Evolutionary conservation across 1,140 invertebrate genomes (phyloP).

Genomic region (Procambarus clarkii): DNA sequence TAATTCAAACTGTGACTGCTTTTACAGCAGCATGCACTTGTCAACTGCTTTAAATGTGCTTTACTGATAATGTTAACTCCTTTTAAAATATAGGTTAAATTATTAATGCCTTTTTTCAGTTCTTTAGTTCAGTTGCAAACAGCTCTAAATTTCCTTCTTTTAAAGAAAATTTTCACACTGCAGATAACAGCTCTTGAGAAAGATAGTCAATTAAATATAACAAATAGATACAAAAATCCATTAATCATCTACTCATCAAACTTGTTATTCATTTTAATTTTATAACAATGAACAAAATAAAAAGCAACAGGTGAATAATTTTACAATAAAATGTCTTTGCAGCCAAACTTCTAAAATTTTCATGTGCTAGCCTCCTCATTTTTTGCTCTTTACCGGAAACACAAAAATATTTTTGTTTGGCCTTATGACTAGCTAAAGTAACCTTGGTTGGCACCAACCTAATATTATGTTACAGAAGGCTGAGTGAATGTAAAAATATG

Average conservation of each 20-base stretch:
- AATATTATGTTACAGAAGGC: background rate
- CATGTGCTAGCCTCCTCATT: background rate
- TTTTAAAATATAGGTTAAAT: too few species aligned
- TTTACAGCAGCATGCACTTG: background rate
- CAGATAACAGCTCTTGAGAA: background rate
- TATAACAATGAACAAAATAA: background rate
- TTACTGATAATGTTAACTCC: background rate
- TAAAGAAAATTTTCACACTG: background rate
- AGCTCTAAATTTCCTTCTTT: too few species aligned
- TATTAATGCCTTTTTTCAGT: too few species aligned
- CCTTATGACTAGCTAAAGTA: slow-evolving; percentile 20
- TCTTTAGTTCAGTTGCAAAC: too few species aligned
- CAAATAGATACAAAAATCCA: background rate
- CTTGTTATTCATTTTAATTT: background rate
- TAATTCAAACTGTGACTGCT: background rate
- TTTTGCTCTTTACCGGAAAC: slow-evolving; percentile 1
- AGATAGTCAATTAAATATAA: background rate
- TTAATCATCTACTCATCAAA: background rate
- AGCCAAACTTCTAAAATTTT: background rate
- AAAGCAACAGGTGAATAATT: background rate
- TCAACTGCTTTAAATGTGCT: background rate
- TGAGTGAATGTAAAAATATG: slow-evolving; percentile 7
- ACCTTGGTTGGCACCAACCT: slow-evolving; percentile 12
- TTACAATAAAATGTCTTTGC: background rate
- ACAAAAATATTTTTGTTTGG: slow-evolving; percentile 1